These are phyloP conservation scores for Semotilus atromaculatus DNA, from an alignment of 2,797 vertebrate genomes.

Conservation along the genomic window DNA sequence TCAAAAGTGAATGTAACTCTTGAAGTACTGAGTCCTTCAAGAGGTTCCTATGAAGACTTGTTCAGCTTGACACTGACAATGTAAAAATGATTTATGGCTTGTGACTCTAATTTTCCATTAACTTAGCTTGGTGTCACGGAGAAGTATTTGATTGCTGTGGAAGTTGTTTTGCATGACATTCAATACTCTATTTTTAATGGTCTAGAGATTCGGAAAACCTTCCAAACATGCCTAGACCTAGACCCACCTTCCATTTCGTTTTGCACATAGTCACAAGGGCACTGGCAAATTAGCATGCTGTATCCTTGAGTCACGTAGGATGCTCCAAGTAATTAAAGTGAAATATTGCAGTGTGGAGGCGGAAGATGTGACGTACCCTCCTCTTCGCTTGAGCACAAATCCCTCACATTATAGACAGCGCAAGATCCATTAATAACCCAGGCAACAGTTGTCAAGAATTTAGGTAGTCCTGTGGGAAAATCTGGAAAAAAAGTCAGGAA, in stretches of 20 bases:
- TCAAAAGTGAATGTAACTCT: constrained; percentile 33
- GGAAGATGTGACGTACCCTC: constrained; percentile 55
- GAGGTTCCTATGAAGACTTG: constrained; percentile 38
- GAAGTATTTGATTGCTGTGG: constrained; percentile 8
- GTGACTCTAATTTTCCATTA: constrained; percentile 24
- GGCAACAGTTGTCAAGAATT: constrained; percentile 57
- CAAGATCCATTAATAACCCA: constrained; percentile 62
- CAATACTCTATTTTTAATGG: constrained; percentile 26
- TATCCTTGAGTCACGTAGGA: constrained; percentile 60
- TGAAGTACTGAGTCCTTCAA: constrained; percentile 41
- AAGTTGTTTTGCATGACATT: constrained; percentile 22
- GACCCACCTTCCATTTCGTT: constrained; percentile 3
- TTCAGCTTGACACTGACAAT: constrained; percentile 22
- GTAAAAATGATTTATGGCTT: constrained; percentile 23
- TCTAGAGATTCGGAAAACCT: not conserved
- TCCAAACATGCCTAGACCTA: not conserved
- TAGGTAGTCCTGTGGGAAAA: constrained; percentile 48
- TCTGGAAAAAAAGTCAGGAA: constrained; percentile 22
- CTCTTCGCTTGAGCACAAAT: constrained; percentile 52
- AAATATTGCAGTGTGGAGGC: constrained; percentile 55
- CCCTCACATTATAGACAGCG: constrained; percentile 57
- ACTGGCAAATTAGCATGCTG: constrained; percentile 56
- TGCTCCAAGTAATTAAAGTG: constrained; percentile 62
- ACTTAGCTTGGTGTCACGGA: constrained; percentile 11
- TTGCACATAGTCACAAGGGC: constrained; percentile 51